Evolutionary conservation across 2,888 invertebrate species (phyloP).

Genomic region (Buathra laborator): DNA sequence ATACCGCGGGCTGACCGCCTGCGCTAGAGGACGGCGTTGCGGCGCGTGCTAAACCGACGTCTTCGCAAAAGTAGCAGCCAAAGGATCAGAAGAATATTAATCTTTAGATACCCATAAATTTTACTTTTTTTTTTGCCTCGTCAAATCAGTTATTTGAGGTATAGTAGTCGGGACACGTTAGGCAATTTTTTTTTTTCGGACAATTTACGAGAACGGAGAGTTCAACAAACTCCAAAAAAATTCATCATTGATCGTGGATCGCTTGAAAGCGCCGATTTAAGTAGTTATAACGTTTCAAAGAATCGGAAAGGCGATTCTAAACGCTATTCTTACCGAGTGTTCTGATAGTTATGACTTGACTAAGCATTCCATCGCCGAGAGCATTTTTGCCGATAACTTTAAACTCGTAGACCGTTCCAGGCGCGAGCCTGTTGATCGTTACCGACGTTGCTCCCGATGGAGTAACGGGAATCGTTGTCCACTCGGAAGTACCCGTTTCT

Average conservation of each 20-base stretch:
- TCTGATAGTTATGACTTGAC: conserved; percentile 95
- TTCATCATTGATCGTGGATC: not conserved
- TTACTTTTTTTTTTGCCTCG: not conserved
- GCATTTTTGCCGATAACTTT: conserved; percentile 98
- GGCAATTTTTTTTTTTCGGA: not conserved
- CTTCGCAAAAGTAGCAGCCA: conserved; percentile 73
- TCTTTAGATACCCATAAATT: conserved; percentile 6
- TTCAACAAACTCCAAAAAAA: conserved; percentile 6
- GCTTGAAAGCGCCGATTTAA: not conserved
- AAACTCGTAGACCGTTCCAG: conserved; percentile 97
- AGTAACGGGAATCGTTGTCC: conserved; percentile 97
- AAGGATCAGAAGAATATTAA: conserved; percentile 56
- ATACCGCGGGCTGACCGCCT: conserved; percentile 76
- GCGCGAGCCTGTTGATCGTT: conserved; percentile 95
- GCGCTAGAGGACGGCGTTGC: conserved; percentile 80
- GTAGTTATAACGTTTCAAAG: not conserved
- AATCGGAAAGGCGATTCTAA: not conserved
- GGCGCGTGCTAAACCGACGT: conserved; percentile 79
- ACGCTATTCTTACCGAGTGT: conserved; percentile 91
- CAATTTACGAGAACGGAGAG: not conserved
- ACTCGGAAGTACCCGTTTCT: conserved; percentile 94
- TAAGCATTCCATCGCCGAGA: conserved; percentile 98
- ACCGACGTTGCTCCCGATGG: conserved; percentile 94
- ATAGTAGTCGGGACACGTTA: conserved; percentile 22
- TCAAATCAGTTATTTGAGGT: not conserved